A percentile compares a stretch with the other conserved stretches of the same genome.
Evolutionary conservation across 1,140 invertebrate species (phyloP).

Genomic region (Drosophila ohnishii): DNA sequence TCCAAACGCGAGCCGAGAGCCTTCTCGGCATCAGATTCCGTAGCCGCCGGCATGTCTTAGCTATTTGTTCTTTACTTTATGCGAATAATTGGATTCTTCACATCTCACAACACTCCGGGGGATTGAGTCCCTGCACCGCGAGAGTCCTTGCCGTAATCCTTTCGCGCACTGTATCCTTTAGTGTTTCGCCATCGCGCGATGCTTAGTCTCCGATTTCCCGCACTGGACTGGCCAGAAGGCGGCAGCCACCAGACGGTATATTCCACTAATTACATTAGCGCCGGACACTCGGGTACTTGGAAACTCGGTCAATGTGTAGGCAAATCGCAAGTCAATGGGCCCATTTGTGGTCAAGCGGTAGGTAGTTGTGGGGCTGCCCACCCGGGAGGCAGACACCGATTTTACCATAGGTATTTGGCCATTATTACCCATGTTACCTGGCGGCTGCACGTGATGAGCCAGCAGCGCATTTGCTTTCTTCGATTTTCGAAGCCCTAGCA

Average conservation of each 20-base stretch:
- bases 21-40: slow-evolving; percentile 64
- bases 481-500: slow-evolving; percentile 72
- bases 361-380: slow-evolving; percentile 52
- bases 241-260: slow-evolving; percentile 62
- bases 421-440: slow-evolving; percentile 4
- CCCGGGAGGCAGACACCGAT: slow-evolving; percentile 28
- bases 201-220: slow-evolving; percentile 71
- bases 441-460: slow-evolving; percentile 53
- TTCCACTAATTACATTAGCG: slow-evolving; percentile 82
- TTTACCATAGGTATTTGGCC: slow-evolving; percentile 24
- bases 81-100: slow-evolving; percentile 29
- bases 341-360: slow-evolving; percentile 55
- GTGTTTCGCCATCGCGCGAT: slow-evolving; percentile 46
- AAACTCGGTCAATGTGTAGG: slow-evolving; percentile 79
- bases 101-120: slow-evolving; percentile 30
- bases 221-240: slow-evolving; percentile 61
- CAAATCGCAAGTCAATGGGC: slow-evolving; percentile 71
- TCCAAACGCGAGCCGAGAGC: slow-evolving; percentile 64
- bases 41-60: slow-evolving; percentile 17
- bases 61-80: slow-evolving; percentile 1
- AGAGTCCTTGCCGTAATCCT: slow-evolving; percentile 43
- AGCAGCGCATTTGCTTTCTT: slow-evolving; percentile 57
- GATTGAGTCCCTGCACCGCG: slow-evolving; percentile 34
- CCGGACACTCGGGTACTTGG: slow-evolving; percentile 6
- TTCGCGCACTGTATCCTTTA: slow-evolving; percentile 58